Evolutionary conservation across 2,888 invertebrate species (phyloP), one percentile per base, ranked within the genome.

Genomic region (Caenorhabditis zanzibari): DNA sequence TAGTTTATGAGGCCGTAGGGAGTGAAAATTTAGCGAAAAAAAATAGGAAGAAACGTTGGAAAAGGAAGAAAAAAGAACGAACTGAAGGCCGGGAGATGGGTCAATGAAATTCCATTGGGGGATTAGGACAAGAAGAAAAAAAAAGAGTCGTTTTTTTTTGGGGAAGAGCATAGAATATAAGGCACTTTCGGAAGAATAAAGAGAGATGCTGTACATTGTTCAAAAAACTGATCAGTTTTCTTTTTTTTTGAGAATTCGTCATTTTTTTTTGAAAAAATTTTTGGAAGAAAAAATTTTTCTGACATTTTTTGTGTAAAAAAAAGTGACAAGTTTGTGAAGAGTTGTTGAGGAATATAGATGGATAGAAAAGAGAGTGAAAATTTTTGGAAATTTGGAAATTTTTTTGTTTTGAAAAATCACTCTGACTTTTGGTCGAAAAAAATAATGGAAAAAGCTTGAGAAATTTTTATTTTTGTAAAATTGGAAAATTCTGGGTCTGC

Each of bases 71-170:
- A 64, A 26, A 64, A 56, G 35, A 54, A 26, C 38, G 38, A 44
- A 41, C 22, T 41, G 52, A 24, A 4, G 47, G n/a, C n/a, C 19
- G 54, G 28, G 28, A 19, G 35, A 47, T 44, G 75, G 76, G 77
- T 77, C 77, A 77, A 77, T 77, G 77, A 77, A 77, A 77, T 77
- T 77, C 77, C 77, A 61, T 71, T 77, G 69, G 71, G 77, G 77
- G 69, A 77, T 69, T 69, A 77, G 76, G 68, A 59, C n/a, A 54
- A 54, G 19, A 54, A 52, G 24, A 52, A 14, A n/a, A 56, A 75
- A 35, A 61, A 41, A 19, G n/a, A 47, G 26, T 38, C 24, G 14
- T 41, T 16, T 35, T 41, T 44, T 61, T 41, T 38, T 32, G 26
- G 32, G n/a, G n/a, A n/a, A n/a, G 58, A n/a, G 35, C 19, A 49